Base-by-base conservation (phyloP, 2,797 vertebrate genomes). In the Etheostoma perlongum region DNA sequence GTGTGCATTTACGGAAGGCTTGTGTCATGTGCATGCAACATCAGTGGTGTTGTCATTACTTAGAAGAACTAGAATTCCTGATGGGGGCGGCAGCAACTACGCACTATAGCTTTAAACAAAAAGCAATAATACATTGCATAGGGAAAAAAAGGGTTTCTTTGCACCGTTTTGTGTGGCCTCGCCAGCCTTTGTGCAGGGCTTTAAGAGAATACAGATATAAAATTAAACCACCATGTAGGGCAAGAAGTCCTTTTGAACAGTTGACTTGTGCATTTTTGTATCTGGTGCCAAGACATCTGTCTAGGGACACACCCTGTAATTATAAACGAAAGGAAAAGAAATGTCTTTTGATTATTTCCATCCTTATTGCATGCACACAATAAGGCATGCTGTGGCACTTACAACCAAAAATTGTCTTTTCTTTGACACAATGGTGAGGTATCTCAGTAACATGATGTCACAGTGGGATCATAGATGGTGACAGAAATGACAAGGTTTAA, bases 261-360 rank as follows among this genome's bases (percentile, higher is more conserved):
- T 92, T 85, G 60, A 89, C 83, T 90, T 76, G 74, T 88, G 80
- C 88, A 90, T 93, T 93, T 92, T 89, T 91, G 88, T 83, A 81
- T 74, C 74, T n/a, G 19, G 59, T 91, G 93, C 94, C 94, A 94
- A 92, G 91, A 93, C 92, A 95, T 95, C 94, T 95, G 94, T 90
- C 84, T 82, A 19, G 79, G 79, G 94, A 91, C 94, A 95, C 94
- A 91, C 94, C 94, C 95, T 95, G 79, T 93, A 88, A 95, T 95
- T 95, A 94, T 89, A 90, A 95, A 91, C 79, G 81, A 90, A 87
- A 85, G 84, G 87, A 89, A 92, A 92, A 92, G 71, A 90, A 89
- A 87, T 82, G 83, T 90, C 85, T 90, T 93, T 88, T 91, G 91
- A 94, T 94, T 93, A 94, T 94, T 93, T 94, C 78, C 86, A 83